Base-by-base conservation (phyloP, 2,113 vertebrate species). In the Brevimyrus niger region DNA sequence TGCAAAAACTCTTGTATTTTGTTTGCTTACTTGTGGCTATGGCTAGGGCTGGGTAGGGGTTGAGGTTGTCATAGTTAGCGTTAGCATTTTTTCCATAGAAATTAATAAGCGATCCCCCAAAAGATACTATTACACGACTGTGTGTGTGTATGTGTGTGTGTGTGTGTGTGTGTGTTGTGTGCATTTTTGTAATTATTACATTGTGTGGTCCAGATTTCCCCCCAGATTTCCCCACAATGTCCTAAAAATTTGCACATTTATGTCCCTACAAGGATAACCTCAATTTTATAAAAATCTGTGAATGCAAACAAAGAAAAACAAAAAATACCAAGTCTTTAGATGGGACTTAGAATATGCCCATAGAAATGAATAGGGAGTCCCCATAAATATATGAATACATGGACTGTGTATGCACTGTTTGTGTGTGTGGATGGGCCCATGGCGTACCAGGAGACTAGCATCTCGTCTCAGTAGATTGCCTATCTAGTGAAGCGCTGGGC, bases 401-500 rank as follows among this genome's bases (percentile, higher is more conserved):
- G n/a, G n/a, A 69, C 61, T 65, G 58, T n/a, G 58, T 65, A n/a
- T 27, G 58, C 58, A 65, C 58, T 86, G 31, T 87, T 84, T 46
- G 58, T 53, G 23, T 86, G 44, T 50, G 87, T 88, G 53, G 31
- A 61, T 31, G 21, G 42, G 47, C 10, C 55, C 1, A 31, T 42
- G 47, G 38, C 23, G 11, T 87, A 51, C 65, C 73, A 85, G 86
- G 69, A 35, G 61, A 80, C 58, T 42, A 44, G n/a, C 38, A 83
- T 42, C 47, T 51, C 4, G 84, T 65, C 85, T 90, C 86, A 82
- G 86, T 82, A 90, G 73, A 90, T 88, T 88, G 73, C 31, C 80
- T 69, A 83, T 73, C 73, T 53, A 89, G 90, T 85, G 88, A 83
- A 88, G 73, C 38, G 48, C 17, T 55, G 15, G 82, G 80, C 86